A percentile compares a stretch with the other conserved stretches of the same genome.
phyloP scores from a whole-genome alignment of 2,888 invertebrate genomes.

The Dryocosmus kuriphilus region DNA sequence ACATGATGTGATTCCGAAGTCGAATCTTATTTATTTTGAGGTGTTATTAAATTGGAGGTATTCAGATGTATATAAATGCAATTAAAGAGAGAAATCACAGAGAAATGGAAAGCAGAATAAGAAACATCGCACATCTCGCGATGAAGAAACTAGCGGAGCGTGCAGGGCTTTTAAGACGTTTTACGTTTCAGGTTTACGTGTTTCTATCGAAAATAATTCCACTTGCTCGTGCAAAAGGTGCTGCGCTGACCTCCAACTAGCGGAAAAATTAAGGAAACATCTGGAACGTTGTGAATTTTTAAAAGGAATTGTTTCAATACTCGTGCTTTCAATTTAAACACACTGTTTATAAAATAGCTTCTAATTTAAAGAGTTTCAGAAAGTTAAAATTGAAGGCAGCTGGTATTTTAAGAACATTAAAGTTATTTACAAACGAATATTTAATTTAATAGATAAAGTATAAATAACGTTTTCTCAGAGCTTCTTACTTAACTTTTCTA shows the following conservation, averaged over 20 bases:
- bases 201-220: not conserved
- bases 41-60: conserved; percentile 4
- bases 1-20: not conserved
- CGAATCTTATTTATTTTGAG: not conserved
- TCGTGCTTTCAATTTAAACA: not conserved
- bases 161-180: conserved; percentile 14
- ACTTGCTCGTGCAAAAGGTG: not conserved
- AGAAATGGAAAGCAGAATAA: conserved; percentile 40
- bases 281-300: not conserved
- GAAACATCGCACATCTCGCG: conserved; percentile 20
- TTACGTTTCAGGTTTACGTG: conserved; percentile 13
- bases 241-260: not conserved
- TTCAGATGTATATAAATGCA: conserved; percentile 23
- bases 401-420: no score
- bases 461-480: no score
- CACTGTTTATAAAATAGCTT: not conserved
- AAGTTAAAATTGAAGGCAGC: no score
- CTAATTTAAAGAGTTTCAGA: not conserved
- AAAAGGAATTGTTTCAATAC: not conserved
- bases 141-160: conserved; percentile 28
- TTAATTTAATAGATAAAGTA: no score
- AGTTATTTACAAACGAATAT: not conserved
- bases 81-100: conserved; percentile 39
- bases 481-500: no score
- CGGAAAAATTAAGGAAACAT: not conserved